Base-by-base conservation (phyloP, 2,888 invertebrate species). In the Drosophila monieri region DNA sequence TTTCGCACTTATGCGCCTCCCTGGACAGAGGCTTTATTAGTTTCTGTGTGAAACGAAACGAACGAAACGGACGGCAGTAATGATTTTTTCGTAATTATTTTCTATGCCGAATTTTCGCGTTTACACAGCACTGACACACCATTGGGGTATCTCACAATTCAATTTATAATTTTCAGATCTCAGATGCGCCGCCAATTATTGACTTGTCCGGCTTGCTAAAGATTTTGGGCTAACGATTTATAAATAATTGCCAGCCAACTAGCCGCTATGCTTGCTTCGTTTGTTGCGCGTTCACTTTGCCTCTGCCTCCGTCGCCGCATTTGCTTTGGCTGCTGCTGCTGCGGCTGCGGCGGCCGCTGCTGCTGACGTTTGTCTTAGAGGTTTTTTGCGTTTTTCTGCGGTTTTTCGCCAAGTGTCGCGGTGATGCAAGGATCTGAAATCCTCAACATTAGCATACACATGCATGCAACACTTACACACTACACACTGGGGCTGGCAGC, bases 31-130 rank as follows among this genome's bases (percentile, higher is more conserved):
- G 68, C 74, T 80, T 80, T 79, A 76, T 85, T 86, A 77, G 78
- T 81, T 78, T 88, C 85, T 89, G 81, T 88, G 77, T 65, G 76
- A 68, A 35, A 64, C 60, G 76, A 62, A 62, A 71, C 66, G 72
- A 67, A 67, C 52, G 78, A 85, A 87, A 78, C 78, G 78, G 70
- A 78, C 78, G 77, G 69, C 85, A 79, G 69, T 77, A 88, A 74
- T 77, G 79, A 77, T 78, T 74, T 70, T 76, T 54, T 73, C 65
- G 66, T 69, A 69, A 69, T 69, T 69, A 69, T 69, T 78, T 80
- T 78, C 79, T 79, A 83, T 80, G 83, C 88, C 81, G 88, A 87
- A 78, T 70, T 85, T 83, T 87, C 74, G 74, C 88, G 83, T 85
- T 88, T 88, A 64, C 70, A 81, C 65, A 80, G 73, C 49, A 73